These are phyloP conservation scores for Nycteola revayana DNA, from an alignment of 2,888 invertebrate species.

Conservation along the genomic window DNA sequence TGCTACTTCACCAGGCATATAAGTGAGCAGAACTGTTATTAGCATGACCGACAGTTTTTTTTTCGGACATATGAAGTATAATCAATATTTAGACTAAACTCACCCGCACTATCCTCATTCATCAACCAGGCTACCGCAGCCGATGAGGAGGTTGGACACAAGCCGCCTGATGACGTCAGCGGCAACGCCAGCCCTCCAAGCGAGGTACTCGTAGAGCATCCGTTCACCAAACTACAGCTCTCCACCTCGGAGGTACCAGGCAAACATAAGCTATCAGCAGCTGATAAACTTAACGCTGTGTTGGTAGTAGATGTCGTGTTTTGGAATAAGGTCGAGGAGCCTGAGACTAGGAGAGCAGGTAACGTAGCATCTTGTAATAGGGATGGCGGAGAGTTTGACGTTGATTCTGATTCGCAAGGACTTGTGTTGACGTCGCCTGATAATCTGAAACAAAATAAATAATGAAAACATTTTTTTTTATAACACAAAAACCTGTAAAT, in stretches of 20 bases:
- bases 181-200: conserved; percentile 65
- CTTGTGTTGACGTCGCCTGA: conserved; percentile 76
- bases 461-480: too few relatives aligned
- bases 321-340: conserved; percentile 68
- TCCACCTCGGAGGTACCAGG: conserved; percentile 56
- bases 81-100: too few relatives aligned
- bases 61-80: too few relatives aligned
- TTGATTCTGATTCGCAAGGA: conserved; percentile 84
- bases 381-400: conserved; percentile 82
- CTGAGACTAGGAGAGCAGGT: conserved; percentile 70
- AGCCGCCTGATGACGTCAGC: conserved; percentile 62
- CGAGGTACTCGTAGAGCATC: conserved; percentile 60
- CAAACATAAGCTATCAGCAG: conserved; percentile 52
- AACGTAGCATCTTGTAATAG: conserved; percentile 69
- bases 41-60: too few relatives aligned
- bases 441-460: conserved; percentile 53
- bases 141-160: conserved; percentile 70
- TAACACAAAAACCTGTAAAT: too few relatives aligned
- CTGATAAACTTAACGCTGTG: conserved; percentile 35
- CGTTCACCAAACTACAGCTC: conserved; percentile 65
- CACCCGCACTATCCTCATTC: conserved; percentile 80
- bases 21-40: too few relatives aligned
- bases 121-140: conserved; percentile 80
- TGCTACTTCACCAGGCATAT: too few relatives aligned
- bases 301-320: conserved; percentile 59